These are phyloP conservation scores for Asobara japonica DNA, from an alignment of 1,140 invertebrate genomes.

Conservation along the genomic window DNA sequence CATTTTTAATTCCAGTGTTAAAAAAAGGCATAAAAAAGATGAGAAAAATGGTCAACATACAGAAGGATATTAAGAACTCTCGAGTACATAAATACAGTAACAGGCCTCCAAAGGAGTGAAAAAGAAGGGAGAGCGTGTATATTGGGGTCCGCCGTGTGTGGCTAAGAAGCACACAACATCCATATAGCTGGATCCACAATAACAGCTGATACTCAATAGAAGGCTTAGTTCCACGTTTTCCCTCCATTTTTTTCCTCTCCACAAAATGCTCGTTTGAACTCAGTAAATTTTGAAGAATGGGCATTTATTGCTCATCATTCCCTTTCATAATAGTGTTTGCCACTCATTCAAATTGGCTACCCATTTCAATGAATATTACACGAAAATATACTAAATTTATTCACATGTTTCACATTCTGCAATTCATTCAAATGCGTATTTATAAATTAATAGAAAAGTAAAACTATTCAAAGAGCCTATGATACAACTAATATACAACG, in stretches of 20 bases:
- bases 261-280: neutral
- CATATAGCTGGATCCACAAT: slow-evolving; percentile 46
- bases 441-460: slow-evolving; percentile 33
- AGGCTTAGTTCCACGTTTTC: slow-evolving; percentile 23
- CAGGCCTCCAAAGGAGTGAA: neutral
- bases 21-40: neutral
- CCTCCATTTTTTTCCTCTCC: slow-evolving; percentile 24
- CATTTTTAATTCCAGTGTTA: neutral
- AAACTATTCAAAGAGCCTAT: slow-evolving; percentile 32
- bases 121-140: slow-evolving; percentile 19
- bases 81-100: neutral
- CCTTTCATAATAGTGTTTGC: neutral
- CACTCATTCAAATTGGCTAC: neutral
- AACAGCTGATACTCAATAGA: slow-evolving; percentile 48
- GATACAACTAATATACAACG: slow-evolving; percentile 35
- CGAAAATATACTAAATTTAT: slow-evolving; percentile 30
- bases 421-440: neutral
- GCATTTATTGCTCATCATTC: neutral
- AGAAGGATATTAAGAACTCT: slow-evolving; percentile 17
- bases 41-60: neutral
- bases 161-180: slow-evolving; percentile 40
- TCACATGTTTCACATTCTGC: slow-evolving; percentile 18
- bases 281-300: neutral
- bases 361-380: neutral
- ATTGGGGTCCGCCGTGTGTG: slow-evolving; percentile 44